Evolutionary conservation across 1,140 invertebrate species (phyloP), one percentile per base, ranked within the genome.

Genomic region (Rhopalosiphum padi): DNA sequence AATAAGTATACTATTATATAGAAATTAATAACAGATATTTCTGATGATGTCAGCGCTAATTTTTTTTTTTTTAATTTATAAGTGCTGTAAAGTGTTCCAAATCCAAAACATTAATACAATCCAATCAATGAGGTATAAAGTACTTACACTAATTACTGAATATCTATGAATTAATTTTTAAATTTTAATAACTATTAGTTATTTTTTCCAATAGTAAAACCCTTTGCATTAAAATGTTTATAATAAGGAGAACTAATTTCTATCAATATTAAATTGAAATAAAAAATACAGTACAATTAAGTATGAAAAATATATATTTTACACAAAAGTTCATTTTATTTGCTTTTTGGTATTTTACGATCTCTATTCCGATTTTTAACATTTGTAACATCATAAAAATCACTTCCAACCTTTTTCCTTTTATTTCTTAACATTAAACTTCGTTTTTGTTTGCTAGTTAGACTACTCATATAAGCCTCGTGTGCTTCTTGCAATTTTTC

Each of bases 331-430:
- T 68, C 1, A n/a, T 91, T 82, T 91, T 91, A 82, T 91, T 82
- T 91, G 0, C 21, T 41, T 86, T 85, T 93, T 55, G 77, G 91
- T 30, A 55, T 23, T 86, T 93, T 93, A 41, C 91, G 68, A 30
- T 93, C 48, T 43, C 46, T 93, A 90, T 94, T 98, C 94, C 96
- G 96, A 95, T 98, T 99, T 95, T 99, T 99, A 48, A 99, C 98
- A 96, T 99, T 99, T 7, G 97, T 96, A 48, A 97, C 96, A 96
- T 98, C 97, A 95, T 99, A 99, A 95, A 99, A 99, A 95, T 99
- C 98, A 95, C 97, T 98, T 94, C 98, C 98, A 94, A 98, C 97
- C 95, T 98, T 99, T 95, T 98, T 98, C 7, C 97, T 96, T 95
- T 97, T 98, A 94, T 96, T 96, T 37, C 97, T 96, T 93, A 98